Evolutionary conservation across 2,888 invertebrate species (phyloP).

Genomic region (Strigamia crassipes): DNA sequence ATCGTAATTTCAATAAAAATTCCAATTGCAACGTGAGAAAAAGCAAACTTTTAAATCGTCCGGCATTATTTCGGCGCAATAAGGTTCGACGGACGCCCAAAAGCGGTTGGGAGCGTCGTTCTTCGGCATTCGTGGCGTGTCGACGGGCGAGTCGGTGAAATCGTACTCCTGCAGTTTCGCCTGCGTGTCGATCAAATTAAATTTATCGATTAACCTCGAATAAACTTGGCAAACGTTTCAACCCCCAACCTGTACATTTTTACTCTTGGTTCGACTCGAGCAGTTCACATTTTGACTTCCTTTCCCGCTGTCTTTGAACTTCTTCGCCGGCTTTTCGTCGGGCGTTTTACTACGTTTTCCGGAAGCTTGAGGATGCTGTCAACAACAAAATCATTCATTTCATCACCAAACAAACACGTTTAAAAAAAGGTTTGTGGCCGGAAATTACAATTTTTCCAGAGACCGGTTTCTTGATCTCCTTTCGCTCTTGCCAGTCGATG

Average conservation of each 20-base stretch:
- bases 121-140: conserved; percentile 67
- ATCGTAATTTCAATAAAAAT: no score
- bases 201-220: background rate
- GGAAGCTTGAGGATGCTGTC: conserved; percentile 56
- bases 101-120: conserved; percentile 94
- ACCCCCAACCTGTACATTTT: conserved; percentile 53
- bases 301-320: conserved; percentile 57
- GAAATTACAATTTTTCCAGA: conserved; percentile 48
- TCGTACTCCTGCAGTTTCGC: conserved; percentile 51
- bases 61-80: conserved; percentile 82
- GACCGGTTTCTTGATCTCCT: conserved; percentile 48
- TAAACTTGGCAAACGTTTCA: background rate
- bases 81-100: conserved; percentile 93
- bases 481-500: conserved; percentile 50
- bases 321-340: conserved; percentile 66
- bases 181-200: conserved; percentile 30
- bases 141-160: conserved; percentile 50
- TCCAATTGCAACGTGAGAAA: no score
- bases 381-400: background rate
- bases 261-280: conserved; percentile 55
- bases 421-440: no score
- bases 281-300: conserved; percentile 51
- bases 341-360: conserved; percentile 65
- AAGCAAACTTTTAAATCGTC: conserved; percentile 74
- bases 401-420: background rate